Base-by-base conservation (phyloP, 2,797 vertebrate species). In the Cyprinella venusta region DNA sequence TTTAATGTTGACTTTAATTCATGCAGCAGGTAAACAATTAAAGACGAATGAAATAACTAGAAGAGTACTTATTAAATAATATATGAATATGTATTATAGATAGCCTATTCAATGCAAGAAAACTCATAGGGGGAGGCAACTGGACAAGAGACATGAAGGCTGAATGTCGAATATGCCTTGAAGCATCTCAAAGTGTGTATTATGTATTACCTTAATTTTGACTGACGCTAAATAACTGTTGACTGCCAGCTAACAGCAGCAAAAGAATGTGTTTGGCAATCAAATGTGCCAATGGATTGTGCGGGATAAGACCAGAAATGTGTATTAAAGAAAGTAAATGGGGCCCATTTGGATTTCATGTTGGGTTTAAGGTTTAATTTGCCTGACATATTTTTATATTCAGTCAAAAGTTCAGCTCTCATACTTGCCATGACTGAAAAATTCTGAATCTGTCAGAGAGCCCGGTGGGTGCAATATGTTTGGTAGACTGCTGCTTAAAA, bases 401-500 rank as follows among this genome's bases (percentile, higher is more conserved):
- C 74, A 70, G 38, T 83, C 18, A 59, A 82, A 82, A 77, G 64
- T 83, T 68, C 64, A 82, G 38, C n/a, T 5, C 50, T 40, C 45
- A 67, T 26, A 59, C 63, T 76, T 59, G 48, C 69, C 81, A 76
- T 33, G 36, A 76, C 72, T 69, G 45, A 67, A 82, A 76, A 59
- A 67, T 33, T 68, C 80, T 16, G 70, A 75, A 64, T 82, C 69
- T 81, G 80, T 81, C 72, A 61, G 50, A 77, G 64, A 77, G 64
- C 72, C 81, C 65, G 63, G 52, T 48, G 81, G 81, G 74, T 77
- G 40, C 74, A 70, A 70, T 77, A 45, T 76, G 81, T 83, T 83
- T 83, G 81, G 38, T 83, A 40, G 74, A 75, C 81, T 83, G 50
- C 64, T 77, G 81, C 52, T 77, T 83, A 83, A 77, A 76, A 59